Conservation (phyloP, 2,113 vertebrate genomes). For the Lynx canadensis region DNA sequence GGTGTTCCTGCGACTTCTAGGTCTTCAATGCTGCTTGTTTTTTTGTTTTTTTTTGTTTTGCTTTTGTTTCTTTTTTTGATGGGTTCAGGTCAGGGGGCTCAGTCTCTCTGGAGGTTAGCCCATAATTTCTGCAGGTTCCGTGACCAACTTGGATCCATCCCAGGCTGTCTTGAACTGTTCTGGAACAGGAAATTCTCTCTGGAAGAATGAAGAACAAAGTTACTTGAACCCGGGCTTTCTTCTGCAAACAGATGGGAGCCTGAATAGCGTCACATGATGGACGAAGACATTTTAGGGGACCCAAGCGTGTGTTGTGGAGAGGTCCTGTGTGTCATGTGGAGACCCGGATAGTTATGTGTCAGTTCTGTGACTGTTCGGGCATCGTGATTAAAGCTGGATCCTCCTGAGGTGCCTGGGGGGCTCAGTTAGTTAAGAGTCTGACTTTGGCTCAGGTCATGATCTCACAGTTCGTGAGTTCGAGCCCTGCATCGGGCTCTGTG, state of each 20-base stretch:
- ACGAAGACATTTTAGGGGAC: slow-evolving; percentile 68
- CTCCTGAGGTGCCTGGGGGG: neutral
- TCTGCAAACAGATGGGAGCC: slow-evolving; percentile 69
- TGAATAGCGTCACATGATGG: slow-evolving; percentile 62
- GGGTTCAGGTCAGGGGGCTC: neutral
- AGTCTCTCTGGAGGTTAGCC: slow-evolving; percentile 84
- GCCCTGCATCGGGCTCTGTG: too few relatives aligned
- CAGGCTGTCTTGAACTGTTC: slow-evolving; percentile 99
- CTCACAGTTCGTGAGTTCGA: too few relatives aligned
- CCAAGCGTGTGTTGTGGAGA: slow-evolving; percentile 58
- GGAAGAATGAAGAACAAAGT: slow-evolving; percentile 78
- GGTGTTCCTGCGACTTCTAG: slow-evolving; percentile 69
- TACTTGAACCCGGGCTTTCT: slow-evolving; percentile 70
- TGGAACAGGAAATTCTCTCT: slow-evolving; percentile 98
- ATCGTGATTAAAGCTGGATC: neutral
- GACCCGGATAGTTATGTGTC: neutral
- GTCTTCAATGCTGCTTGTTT: slow-evolving; percentile 75
- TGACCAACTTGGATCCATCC: slow-evolving; percentile 96
- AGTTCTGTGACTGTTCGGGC: neutral
- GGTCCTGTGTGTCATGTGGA: slow-evolving; percentile 64
- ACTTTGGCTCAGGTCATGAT: too few relatives aligned
- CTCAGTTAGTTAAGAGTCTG: too few relatives aligned
- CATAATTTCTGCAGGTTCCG: slow-evolving; percentile 96
- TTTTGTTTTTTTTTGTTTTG: too few relatives aligned
- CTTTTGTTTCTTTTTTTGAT: slow-evolving; percentile 5